Evolutionary conservation across 2,888 invertebrate species (phyloP), one percentile per base, ranked within the genome.

Genomic region (Acanthosoma haemorrhoidale): DNA sequence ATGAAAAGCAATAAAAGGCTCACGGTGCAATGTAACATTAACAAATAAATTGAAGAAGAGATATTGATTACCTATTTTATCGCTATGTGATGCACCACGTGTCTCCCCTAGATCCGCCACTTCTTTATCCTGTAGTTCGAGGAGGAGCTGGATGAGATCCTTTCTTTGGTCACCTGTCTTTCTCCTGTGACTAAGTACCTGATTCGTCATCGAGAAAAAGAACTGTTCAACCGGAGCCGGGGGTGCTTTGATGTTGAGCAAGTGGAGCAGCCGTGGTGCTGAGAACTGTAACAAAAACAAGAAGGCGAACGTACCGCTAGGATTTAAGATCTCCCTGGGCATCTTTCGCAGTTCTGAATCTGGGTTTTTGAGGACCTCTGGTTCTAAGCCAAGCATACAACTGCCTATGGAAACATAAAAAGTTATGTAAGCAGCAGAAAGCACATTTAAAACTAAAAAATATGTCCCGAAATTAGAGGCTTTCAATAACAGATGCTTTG

Each of bases 311-410:
- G 6, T 4, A 8, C 38, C 13, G 34, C 21, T 29, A 8, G 43
- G 29, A 1, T 58, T 31, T 15, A 70, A 66, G 15, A 58, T 38
- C 38, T 67, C 59, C 16, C 51, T 61, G n/a, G 36, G 18, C 31
- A 70, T 58, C 18, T 36, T 4, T 21, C 70, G 41, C 29, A 70
- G 67, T 38, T 58, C 34, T 9, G 41, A 31, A 15, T 70, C 39
- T 21, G 70, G 70, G 39, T 70, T 67, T 3, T 36, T 58, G 36
- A 67, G 41, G 8, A 36, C 18, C 4, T 70, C 41, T 13, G 66
- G 29, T 39, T 70, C 70, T n/a, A 70, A 25, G n/a, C 70, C 70
- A 38, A 70, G 67, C n/a, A n/a, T n/a, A n/a, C n/a, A n/a, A n/a
- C n/a, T n/a, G n/a, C n/a, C n/a, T n/a, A n/a, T 9, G 11, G 11